phyloP scores from a whole-genome alignment of 1,140 invertebrate genomes.

The Bombus breviceps region DNA sequence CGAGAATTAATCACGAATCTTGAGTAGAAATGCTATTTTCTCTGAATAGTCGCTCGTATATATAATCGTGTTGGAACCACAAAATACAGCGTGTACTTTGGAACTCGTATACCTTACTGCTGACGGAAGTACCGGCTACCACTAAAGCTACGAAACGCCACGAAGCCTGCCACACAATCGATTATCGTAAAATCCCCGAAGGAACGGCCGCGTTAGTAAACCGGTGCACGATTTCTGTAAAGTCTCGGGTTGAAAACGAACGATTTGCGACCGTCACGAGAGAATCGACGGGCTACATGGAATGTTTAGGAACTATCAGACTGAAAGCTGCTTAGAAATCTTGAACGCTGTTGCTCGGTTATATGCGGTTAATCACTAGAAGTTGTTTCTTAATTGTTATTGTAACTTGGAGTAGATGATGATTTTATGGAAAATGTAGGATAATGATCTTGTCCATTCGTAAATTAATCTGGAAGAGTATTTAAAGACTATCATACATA shows the following conservation, averaged over 20 bases:
- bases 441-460: no score
- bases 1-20: not conserved
- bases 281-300: not conserved
- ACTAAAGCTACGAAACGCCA: constrained; percentile 32
- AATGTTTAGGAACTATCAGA: not conserved
- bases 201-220: constrained; percentile 1
- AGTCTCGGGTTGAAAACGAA: not conserved
- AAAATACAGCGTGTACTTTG: constrained; percentile 32
- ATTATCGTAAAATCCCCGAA: constrained; percentile 22
- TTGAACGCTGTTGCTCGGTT: not conserved
- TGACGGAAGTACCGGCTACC: constrained; percentile 47
- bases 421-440: not conserved
- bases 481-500: no score
- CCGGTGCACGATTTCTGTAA: constrained; percentile 12
- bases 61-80: constrained; percentile 1
- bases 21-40: not conserved
- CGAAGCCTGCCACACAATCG: constrained; percentile 37
- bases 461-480: no score
- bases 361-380: not conserved
- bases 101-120: constrained; percentile 40
- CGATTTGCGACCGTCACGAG: constrained; percentile 10
- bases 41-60: not conserved
- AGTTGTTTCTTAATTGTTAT: not conserved
- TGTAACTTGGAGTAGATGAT: not conserved
- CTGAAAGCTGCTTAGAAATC: not conserved